Conservation (phyloP, 2,797 vertebrate genomes). For the Sitta carolinensis region DNA sequence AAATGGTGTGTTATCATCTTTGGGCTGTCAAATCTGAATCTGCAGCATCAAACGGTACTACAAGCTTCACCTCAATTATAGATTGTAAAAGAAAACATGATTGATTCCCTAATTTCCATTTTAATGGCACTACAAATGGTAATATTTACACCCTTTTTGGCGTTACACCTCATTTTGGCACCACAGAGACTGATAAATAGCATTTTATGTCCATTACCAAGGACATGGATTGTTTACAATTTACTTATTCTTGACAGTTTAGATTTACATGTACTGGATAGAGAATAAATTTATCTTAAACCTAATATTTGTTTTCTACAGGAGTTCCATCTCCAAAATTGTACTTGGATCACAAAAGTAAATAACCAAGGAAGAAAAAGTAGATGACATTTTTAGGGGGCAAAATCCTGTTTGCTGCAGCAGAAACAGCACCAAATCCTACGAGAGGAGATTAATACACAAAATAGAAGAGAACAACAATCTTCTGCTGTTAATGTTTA, state of each 20-base stretch:
- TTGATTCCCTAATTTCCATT: constrained; percentile 52
- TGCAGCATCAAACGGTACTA: neutral
- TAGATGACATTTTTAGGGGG: neutral
- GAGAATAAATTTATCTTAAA: constrained; percentile 27
- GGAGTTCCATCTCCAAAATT: neutral
- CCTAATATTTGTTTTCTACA: constrained; percentile 2
- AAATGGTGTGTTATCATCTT: neutral
- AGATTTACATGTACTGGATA: constrained; percentile 6
- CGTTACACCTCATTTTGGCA: constrained; percentile 27
- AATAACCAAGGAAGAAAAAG: neutral
- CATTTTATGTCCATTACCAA: constrained; percentile 31
- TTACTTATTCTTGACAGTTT: neutral
- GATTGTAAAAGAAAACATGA: constrained; percentile 2
- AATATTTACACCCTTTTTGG: constrained; percentile 56
- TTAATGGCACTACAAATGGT: constrained; percentile 48
- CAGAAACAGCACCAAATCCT: neutral
- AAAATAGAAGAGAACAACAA: neutral
- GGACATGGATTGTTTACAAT: constrained; percentile 23
- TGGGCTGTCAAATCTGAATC: neutral
- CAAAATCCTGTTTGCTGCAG: neutral
- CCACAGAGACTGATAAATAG: constrained; percentile 33
- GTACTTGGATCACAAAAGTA: neutral
- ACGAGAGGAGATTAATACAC: neutral
- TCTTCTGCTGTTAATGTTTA: neutral
- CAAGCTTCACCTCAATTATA: constrained; percentile 17